Evolutionary conservation across 2,888 invertebrate genomes (phyloP), one percentile per base, ranked within the genome.

Genomic region (Mesorhabditis spiculigera): DNA sequence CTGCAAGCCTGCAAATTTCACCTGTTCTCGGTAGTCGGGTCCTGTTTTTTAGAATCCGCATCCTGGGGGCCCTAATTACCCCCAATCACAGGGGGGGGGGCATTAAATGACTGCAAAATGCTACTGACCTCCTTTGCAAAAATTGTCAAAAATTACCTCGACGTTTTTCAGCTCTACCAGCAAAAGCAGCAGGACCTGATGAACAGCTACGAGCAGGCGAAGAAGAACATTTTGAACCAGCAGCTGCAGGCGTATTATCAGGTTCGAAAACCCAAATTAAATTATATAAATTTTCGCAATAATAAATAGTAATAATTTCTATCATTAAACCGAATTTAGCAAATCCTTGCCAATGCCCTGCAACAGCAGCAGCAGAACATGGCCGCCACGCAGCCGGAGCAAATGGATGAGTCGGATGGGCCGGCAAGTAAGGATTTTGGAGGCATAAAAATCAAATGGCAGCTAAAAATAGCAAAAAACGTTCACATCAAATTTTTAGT

Each of bases 181-280:
- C 78, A 79, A 67, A 81, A 84, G 74, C 82, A 83, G 69, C 79
- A 79, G 71, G 82, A 82, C 71, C 74, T 84, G n/a, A 70, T 83
- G 16, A 74, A 75, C 16, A 76, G 76, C 65, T 78, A 73, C 68
- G 75, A 78, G 66, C 74, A 74, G 43, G 80, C 80, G 61, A 78
- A 80, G 72, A 73, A 75, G 69, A 75, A 76, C 68, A 71, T 80
- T 50, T 74, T 71, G 65, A 66, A 75, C n/a, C 78, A 80, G 63
- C 77, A 78, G 62, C 71, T 80, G 71, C 81, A 72, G 50, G 74
- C 74, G 66, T 77, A 76, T 62, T 73, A 75, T 58, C 78, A 78
- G 58, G 63, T 63, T 16, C 4, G 16, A 10, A 16, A 63, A 63
- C 3, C n/a, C n/a, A n/a, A n/a, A n/a, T n/a, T n/a, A n/a, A n/a